Base-by-base conservation (phyloP, 2,888 invertebrate species). In the Micropterix aruncella region DNA sequence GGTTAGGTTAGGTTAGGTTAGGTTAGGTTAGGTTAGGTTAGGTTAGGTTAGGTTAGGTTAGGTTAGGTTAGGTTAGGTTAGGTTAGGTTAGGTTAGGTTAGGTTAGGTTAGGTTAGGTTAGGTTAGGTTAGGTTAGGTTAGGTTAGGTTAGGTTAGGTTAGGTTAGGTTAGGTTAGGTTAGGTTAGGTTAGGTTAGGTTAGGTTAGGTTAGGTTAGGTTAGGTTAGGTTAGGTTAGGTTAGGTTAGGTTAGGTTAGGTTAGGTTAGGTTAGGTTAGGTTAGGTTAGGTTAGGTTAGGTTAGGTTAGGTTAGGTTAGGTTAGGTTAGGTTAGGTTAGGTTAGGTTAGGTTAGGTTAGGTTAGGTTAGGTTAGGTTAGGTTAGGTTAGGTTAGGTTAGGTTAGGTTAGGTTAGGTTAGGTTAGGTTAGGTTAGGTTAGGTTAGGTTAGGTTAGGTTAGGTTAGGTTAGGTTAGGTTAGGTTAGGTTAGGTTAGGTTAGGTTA, bases 281-380 rank as follows among this genome's bases (percentile, higher is more conserved):
- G 36, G 27, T 36, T 42, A 42, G 36, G 27, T 36, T 42, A 42
- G 44, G 46, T 46, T 46, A 46, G 46, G 46, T 50, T 50, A 47
- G 48, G 50, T 51, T 51, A 51, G 50, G 50, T 50, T 50, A 50
- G 51, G 51, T 52, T 52, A 51, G 52, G 52, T 52, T 52, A 51
- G 51, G 52, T 52, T 51, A 51, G 52, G 52, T 52, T 52, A 51
- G 46, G 47, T 47, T 49, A 47, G 42, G 42, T 45, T 45, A 42
- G 42, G 42, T 46, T 46, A 43, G 43, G 43, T 46, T 46, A 43
- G 43, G 43, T 46, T 46, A 46, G 46, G 46, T 43, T 43, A 47
- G 46, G 46, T 46, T 46, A 46, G 46, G 46, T 45, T 45, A 43
- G 44, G 43, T 45, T 47, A 43, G 44, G 47, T 47, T 45, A 47